Conservation (phyloP, 2,888 invertebrate species). For the Xanthia togata region DNA sequence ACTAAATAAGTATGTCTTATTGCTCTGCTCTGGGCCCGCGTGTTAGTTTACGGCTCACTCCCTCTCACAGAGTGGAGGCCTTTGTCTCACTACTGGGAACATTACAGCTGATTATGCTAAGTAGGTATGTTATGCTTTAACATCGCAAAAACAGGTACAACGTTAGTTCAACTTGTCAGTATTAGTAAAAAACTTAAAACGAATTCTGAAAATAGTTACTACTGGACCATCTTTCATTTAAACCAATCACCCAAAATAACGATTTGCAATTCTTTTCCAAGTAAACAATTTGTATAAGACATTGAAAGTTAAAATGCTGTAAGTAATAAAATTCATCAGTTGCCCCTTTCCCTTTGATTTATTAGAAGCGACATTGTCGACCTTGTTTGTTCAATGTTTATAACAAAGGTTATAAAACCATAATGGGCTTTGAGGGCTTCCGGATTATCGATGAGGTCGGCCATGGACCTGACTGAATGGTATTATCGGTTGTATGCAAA, state of each 20-base stretch:
- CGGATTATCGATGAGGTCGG: conserved; percentile 58
- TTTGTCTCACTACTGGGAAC: no score
- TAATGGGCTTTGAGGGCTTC: conserved; percentile 62
- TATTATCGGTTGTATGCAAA: conserved; percentile 48
- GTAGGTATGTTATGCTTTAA: no score
- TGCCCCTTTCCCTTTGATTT: conserved; percentile 75
- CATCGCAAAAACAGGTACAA: not conserved
- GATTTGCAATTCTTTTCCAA: conserved; percentile 64
- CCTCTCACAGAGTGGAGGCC: no score
- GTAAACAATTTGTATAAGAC: conserved; percentile 79
- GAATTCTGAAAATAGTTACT: not conserved
- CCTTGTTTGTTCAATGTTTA: conserved; percentile 69
- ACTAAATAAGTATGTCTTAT: no score
- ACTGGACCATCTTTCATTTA: not conserved
- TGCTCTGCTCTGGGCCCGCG: no score
- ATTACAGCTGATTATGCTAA: no score
- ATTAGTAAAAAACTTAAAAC: not conserved
- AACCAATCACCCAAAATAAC: conserved; percentile 46
- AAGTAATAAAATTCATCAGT: conserved; percentile 77
- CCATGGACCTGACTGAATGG: conserved; percentile 34
- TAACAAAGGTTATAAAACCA: conserved; percentile 69
- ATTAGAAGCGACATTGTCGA: conserved; percentile 75
- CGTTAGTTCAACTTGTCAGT: no score
- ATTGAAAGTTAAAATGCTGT: conserved; percentile 74
- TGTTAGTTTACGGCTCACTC: no score